Conservation (phyloP, 2,113 vertebrate genomes). For the Suncus etruscus region DNA sequence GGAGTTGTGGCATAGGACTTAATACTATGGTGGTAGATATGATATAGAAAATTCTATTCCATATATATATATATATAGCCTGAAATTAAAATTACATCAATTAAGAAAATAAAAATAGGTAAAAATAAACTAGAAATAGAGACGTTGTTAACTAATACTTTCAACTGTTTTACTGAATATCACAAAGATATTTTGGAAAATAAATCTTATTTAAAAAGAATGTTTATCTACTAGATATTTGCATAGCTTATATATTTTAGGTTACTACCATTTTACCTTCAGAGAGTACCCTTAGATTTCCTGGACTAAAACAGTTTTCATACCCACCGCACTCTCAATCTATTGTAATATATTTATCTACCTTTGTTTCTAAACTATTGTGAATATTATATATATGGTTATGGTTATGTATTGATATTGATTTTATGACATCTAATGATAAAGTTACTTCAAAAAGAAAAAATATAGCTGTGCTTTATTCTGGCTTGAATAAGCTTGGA, state of each 20-base stretch:
- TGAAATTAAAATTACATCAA: too few species aligned
- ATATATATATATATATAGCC: too few species aligned
- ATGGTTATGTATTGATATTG: neutral
- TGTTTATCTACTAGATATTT: neutral
- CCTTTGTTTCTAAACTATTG: neutral
- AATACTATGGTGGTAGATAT: too few species aligned
- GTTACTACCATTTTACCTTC: neutral
- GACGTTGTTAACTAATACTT: too few species aligned
- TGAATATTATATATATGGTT: neutral
- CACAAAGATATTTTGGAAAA: too few species aligned
- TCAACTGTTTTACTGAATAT: too few species aligned
- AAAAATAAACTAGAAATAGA: too few species aligned
- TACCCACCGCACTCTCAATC: fast-evolving
- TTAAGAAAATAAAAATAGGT: too few species aligned
- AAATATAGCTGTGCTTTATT: fast-evolving
- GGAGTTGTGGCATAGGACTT: too few species aligned
- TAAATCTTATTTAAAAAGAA: neutral
- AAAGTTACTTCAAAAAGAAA: neutral
- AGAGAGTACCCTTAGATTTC: neutral
- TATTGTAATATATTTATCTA: neutral
- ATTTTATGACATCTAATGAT: neutral
- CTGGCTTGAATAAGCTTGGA: neutral
- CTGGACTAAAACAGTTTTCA: neutral
- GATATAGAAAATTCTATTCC: too few species aligned
- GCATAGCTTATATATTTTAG: neutral